Evolutionary conservation across 2,888 invertebrate species (phyloP).

Genomic region (Dyspetes luteomarginatus): DNA sequence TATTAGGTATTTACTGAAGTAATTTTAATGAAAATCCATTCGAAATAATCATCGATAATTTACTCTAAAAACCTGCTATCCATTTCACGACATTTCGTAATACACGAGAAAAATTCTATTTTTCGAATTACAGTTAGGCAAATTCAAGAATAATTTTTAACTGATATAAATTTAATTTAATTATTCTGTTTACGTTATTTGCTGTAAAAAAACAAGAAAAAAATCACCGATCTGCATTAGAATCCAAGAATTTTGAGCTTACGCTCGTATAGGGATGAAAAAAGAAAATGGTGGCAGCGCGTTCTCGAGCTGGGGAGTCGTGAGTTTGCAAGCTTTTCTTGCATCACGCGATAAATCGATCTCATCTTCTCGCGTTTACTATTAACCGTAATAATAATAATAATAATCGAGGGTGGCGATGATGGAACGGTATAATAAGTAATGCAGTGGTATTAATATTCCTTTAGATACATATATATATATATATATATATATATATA

Average conservation of each 20-base stretch:
- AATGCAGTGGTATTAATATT: conserved; percentile 44
- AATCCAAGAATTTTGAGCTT: neutral
- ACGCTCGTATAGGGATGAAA: conserved; percentile 25
- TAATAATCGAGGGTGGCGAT: conserved; percentile 65
- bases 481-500: conserved; percentile 30
- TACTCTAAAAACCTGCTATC: too few relatives aligned
- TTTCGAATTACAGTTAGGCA: too few relatives aligned
- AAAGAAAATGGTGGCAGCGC: conserved; percentile 68
- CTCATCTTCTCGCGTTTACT: conserved; percentile 69
- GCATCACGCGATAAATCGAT: conserved; percentile 76
- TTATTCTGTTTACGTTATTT: too few relatives aligned
- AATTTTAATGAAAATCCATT: too few relatives aligned
- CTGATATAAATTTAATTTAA: too few relatives aligned
- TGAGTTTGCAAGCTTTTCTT: neutral
- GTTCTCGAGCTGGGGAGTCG: neutral
- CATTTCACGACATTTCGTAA: too few relatives aligned
- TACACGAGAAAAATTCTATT: too few relatives aligned
- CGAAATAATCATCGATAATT: too few relatives aligned
- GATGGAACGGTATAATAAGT: conserved; percentile 74
- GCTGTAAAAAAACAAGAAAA: neutral
- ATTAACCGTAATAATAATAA: conserved; percentile 3
- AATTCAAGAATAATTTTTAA: too few relatives aligned
- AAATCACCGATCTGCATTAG: neutral
- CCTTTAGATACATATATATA: conserved; percentile 24
- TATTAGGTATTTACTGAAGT: too few relatives aligned